Conservation (phyloP, 1,140 invertebrate genomes). For the Pseudoatta argentina region DNA sequence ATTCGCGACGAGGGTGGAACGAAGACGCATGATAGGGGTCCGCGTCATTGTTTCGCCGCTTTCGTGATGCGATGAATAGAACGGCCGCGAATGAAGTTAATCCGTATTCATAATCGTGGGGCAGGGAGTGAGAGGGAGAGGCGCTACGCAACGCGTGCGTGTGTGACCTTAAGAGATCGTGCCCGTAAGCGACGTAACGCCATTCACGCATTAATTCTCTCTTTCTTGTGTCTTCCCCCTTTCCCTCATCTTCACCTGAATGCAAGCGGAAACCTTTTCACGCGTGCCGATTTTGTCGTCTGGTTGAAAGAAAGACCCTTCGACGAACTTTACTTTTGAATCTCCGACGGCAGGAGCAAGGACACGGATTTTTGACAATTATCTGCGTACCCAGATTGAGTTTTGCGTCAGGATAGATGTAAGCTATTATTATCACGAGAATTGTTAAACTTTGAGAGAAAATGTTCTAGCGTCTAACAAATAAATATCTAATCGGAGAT, state of each 20-base stretch:
- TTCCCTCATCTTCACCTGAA: conserved; percentile 68
- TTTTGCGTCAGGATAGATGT: too few species aligned
- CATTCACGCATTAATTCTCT: conserved; percentile 81
- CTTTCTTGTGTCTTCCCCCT: conserved; percentile 76
- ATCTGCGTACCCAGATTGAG: background rate
- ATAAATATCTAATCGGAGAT: background rate
- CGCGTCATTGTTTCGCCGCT: conserved; percentile 66
- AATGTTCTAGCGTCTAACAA: background rate
- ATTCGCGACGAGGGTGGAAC: conserved; percentile 31
- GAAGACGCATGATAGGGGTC: conserved; percentile 45
- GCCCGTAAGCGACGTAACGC: conserved; percentile 16
- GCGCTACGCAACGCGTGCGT: conserved; percentile 58
- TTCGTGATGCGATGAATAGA: conserved; percentile 64
- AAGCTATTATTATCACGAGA: background rate
- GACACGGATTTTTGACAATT: conserved; percentile 26
- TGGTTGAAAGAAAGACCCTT: conserved; percentile 69
- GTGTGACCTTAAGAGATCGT: conserved; percentile 63
- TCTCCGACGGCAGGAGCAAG: conserved; percentile 11
- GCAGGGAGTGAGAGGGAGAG: background rate
- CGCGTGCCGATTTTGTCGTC: conserved; percentile 77
- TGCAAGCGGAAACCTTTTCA: conserved; percentile 83
- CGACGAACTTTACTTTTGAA: background rate
- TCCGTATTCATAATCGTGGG: conserved; percentile 81
- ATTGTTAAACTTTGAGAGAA: background rate
- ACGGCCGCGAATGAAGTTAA: conserved; percentile 78